Evolutionary conservation across 1,140 invertebrate genomes (phyloP), one percentile per base, ranked within the genome.

Genomic region (Pentalonia nigronervosa): DNA sequence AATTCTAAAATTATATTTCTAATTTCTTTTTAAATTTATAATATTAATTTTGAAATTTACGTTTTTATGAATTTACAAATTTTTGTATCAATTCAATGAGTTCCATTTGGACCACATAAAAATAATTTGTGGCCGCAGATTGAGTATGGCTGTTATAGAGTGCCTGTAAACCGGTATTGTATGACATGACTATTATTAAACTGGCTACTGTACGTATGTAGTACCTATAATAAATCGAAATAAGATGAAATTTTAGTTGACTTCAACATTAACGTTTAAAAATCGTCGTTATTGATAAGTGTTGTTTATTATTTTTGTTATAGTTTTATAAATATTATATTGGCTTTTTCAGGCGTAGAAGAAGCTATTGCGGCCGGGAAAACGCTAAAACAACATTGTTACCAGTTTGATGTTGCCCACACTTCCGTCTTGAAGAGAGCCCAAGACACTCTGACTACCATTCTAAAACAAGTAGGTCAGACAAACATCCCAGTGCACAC

Each of bases 391-490:
- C 96, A 98, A 9, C 97, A 97, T 83, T 97, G 96, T 2, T 97
- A 97, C 93, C 96, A 97, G 91, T 99, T 99, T 95, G 98, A 99
- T 95, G 95, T 98, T 25, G 98, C 98, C 34, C 98, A 98, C 95
- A 99, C 99, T 4, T 99, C 98, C 47, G 97, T 99, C 7, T 95
- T 99, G 93, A 99, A 97, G 56, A 96, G 98, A 94, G 98, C 98
- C 20, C 97, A 99, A 95, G 97, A 97, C 92, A 99, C 99, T 1
- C 95, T 99, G 89, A 96, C 97, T 90, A 95, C 96, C 3, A 97
- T 99, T 94, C 95, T 99, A n/a, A 96, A 97, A 93, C 97, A 97
- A 95, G 97, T 98, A 81, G 97, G 96, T 17, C 98, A 98, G 94
- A 96, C 97, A 93, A 96, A 97, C 95, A 96, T 99, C 94, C 97